Evolutionary conservation across 2,113 vertebrate species (phyloP), one percentile per base, ranked within the genome.

Genomic region (Megalops atlanticus): DNA sequence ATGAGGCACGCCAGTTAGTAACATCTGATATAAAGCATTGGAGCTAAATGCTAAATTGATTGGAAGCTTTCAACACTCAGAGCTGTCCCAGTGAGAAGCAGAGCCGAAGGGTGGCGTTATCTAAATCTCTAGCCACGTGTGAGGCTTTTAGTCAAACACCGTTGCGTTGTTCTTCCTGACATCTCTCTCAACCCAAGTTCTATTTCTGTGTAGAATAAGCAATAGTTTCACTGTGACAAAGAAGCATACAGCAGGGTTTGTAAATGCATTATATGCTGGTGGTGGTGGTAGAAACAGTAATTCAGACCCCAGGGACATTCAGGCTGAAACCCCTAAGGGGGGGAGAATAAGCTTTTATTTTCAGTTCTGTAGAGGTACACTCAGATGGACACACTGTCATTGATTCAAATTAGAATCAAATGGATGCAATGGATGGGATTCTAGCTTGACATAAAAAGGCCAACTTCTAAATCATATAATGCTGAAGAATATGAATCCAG

Each of bases 31-130:
- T 58, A 76, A 38, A 39, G 45, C 27, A 76, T 74, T 35, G 47
- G 71, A 54, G 36, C 70, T 74, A 74, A 80, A 80, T 80, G 71
- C 47, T 74, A 80, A 80, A 74, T 74, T 80, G 79, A 74, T 64
- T 81, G 80, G 54, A 76, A 41, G 72, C 54, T 36, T 76, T 81
- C 73, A 43, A 31, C 73, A 36, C 47, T 36, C 31, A 15, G 38
- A 68, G 39, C 16, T 75, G 27, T 45, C 18, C 54, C 54, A 21
- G 6, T 31, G 36, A 75, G 39, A 7, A 8, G 38, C 74, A 18
- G n/a, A 73, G 52, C n/a, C 24, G 49, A 81, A 43, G 36, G 79
- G 49, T 21, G 3, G 16, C 15, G 33, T 78, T 64, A n/a, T 41
- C 39, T 24, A 69, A 27, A 68, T 7, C 38, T 16, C 52, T 49